These are phyloP conservation scores for Megaptera novaeangliae DNA, from an alignment of 2,113 vertebrate species.

Conservation along the genomic window DNA sequence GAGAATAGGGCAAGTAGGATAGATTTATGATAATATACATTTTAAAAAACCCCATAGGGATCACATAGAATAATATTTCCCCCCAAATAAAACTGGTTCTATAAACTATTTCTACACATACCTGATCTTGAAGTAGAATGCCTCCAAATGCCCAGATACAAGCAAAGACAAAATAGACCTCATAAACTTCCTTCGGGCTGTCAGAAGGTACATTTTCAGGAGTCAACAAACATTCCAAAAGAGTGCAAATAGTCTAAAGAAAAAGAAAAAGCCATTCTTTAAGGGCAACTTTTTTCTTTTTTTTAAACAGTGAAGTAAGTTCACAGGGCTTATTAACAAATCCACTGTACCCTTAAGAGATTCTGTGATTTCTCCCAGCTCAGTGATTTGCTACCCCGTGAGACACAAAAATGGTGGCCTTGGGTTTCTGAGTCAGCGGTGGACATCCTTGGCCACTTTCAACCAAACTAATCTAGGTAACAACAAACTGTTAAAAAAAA, in stretches of 20 bases:
- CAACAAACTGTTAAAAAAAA: not conserved
- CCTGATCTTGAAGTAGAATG: constrained; percentile 69
- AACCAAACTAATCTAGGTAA: not conserved
- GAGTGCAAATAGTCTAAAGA: constrained; percentile 73
- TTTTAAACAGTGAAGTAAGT: not conserved
- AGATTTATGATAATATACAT: not conserved
- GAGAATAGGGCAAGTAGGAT: not conserved
- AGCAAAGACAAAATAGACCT: constrained; percentile 78
- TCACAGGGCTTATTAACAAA: not conserved
- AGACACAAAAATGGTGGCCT: not conserved
- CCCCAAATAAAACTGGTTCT: not conserved
- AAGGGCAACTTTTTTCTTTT: not conserved
- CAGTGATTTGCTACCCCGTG: not conserved
- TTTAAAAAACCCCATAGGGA: not conserved
- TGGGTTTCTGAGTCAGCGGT: not conserved
- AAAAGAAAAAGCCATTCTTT: not conserved
- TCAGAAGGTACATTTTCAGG: constrained; percentile 76
- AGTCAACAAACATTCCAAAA: constrained; percentile 77
- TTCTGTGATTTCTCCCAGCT: not conserved
- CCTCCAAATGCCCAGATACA: constrained; percentile 79
- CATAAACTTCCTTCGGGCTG: constrained; percentile 71
- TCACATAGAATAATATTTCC: not conserved
- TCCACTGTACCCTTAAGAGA: not conserved
- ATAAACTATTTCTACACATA: not conserved
- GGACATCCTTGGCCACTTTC: not conserved